phyloP scores from a whole-genome alignment of 2,888 invertebrate species.

The Drosophila paranaensis region DNA sequence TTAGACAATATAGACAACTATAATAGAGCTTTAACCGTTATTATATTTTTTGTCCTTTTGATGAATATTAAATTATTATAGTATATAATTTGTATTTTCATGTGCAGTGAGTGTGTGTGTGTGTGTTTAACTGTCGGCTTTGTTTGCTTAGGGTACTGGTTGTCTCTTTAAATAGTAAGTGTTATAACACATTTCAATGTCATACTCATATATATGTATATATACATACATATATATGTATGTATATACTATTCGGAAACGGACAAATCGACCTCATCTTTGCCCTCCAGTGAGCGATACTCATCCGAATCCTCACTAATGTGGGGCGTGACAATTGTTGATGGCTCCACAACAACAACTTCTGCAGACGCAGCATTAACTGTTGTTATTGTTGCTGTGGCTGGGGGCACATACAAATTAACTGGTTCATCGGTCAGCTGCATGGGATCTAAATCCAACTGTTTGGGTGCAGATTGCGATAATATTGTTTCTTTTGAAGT shows the following conservation, averaged over 20 bases:
- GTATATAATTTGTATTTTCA: constrained; percentile 59
- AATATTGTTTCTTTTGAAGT: constrained; percentile 11
- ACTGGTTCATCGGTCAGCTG: constrained; percentile 38
- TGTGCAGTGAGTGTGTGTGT: constrained; percentile 33
- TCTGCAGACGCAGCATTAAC: constrained; percentile 7
- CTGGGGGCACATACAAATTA: constrained; percentile 44
- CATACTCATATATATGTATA: constrained; percentile 23
- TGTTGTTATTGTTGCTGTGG: constrained; percentile 19
- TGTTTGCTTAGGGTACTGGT: constrained; percentile 19
- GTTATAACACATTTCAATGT: constrained; percentile 48
- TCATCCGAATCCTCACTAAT: constrained; percentile 84
- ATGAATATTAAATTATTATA: constrained; percentile 65
- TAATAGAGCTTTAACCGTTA: constrained; percentile 60
- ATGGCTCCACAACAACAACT: constrained; percentile 47
- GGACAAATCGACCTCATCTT: constrained; percentile 83
- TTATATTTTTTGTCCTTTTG: constrained; percentile 26
- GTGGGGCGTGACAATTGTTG: constrained; percentile 61
- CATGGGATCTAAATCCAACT: constrained; percentile 30
- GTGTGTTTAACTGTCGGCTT: constrained; percentile 34
- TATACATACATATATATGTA: constrained; percentile 40
- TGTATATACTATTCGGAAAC: constrained; percentile 76
- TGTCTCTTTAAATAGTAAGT: constrained; percentile 61
- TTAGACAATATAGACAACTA: constrained; percentile 60
- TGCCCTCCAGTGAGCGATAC: constrained; percentile 84
- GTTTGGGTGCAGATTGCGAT: constrained; percentile 32